A percentile compares a stretch with the other conserved stretches of the same genome.
Evolutionary conservation across 2,113 vertebrate species (phyloP).

Genomic region (Salvator merianae): DNA sequence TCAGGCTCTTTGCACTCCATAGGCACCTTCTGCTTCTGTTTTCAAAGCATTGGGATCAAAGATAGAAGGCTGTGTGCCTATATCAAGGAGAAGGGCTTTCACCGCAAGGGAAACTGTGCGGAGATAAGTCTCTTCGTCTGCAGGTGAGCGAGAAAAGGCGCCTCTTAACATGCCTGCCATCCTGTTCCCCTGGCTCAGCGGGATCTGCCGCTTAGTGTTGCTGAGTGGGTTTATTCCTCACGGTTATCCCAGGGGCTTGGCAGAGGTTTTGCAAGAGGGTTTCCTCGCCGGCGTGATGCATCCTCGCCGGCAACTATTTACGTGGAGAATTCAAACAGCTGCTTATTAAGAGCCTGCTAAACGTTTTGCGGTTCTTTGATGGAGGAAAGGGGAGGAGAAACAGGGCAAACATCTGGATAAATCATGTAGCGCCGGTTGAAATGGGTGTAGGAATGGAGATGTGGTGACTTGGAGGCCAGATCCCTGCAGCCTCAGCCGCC

Average conservation of each 20-base stretch:
- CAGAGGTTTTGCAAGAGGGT: neutral
- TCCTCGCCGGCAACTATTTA: too few species aligned
- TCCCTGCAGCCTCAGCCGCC: too few species aligned
- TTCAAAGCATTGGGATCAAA: slow-evolving; percentile 24
- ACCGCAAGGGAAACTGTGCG: neutral
- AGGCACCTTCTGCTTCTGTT: neutral
- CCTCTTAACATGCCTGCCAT: neutral
- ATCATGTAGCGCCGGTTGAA: too few species aligned
- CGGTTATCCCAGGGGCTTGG: neutral
- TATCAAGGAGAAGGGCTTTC: neutral
- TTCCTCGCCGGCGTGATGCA: neutral
- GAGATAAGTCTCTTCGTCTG: neutral
- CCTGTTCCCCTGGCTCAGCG: neutral
- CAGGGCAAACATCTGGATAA: too few species aligned
- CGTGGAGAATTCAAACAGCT: neutral
- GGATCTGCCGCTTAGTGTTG: neutral
- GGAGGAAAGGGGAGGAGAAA: too few species aligned
- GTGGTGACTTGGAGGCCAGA: too few species aligned
- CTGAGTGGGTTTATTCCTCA: neutral
- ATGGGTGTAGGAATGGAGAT: too few species aligned
- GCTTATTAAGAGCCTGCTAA: neutral
- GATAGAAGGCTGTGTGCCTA: neutral
- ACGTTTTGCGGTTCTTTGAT: too few species aligned
- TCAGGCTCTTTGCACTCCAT: slow-evolving; percentile 17
- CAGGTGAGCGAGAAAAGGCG: neutral